Percentiles rank a stretch among this genome's conserved stretches.
Conservation (phyloP, 2,797 vertebrate genomes). For the Ciconia nigra region DNA sequence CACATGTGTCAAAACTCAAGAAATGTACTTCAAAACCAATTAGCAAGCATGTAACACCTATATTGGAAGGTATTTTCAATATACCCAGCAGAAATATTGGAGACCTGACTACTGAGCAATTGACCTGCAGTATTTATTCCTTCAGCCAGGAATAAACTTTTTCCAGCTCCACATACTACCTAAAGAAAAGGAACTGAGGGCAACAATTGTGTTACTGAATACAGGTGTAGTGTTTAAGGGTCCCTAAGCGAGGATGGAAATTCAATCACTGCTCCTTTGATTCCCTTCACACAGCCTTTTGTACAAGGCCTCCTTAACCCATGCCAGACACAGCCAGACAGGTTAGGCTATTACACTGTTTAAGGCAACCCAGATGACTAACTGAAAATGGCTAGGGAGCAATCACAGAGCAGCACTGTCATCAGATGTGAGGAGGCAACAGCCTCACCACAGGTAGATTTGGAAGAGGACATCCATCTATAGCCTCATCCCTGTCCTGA, state of each 20-base stretch:
- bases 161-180: neutral
- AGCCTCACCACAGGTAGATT: neutral
- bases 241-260: neutral
- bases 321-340: neutral
- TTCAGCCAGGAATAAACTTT: neutral
- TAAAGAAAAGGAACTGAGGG: neutral
- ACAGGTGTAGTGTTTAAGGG: neutral
- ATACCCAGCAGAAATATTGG: neutral
- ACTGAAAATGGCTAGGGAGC: neutral
- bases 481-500: neutral
- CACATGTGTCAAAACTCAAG: neutral
- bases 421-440: neutral
- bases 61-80: neutral
- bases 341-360: neutral
- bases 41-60: neutral
- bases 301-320: fast-evolving
- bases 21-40: neutral
- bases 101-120: neutral
- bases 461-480: neutral
- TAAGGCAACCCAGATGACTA: neutral
- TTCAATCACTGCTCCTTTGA: neutral
- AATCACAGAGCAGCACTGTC: neutral
- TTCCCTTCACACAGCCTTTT: neutral
- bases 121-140: neutral
- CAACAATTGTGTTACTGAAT: neutral